Evolutionary conservation across 2,797 vertebrate species (phyloP).

Genomic region (Limosa lapponica): DNA sequence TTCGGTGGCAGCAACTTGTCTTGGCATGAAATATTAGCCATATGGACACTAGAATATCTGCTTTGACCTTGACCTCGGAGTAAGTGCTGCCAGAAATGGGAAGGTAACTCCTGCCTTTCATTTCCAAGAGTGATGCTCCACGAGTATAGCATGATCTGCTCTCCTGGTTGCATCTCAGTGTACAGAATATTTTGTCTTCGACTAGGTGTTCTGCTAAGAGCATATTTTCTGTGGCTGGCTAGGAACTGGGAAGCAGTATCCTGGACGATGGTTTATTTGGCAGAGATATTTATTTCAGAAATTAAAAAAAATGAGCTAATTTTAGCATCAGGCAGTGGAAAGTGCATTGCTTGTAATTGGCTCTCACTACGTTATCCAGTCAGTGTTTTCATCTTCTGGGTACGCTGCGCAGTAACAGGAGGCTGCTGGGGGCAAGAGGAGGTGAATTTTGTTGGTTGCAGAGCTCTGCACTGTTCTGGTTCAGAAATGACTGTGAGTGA

Average conservation of each 20-base stretch:
- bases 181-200: background rate
- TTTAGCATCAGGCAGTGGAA: background rate
- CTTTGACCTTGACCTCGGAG: slow-evolving; percentile 67
- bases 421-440: background rate
- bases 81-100: background rate
- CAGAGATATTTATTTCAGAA: background rate
- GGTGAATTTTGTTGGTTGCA: background rate
- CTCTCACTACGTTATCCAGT: background rate
- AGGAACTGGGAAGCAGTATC: background rate
- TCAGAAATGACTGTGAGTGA: background rate
- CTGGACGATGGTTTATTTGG: background rate
- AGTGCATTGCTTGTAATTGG: background rate
- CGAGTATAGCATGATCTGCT: background rate
- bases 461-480: background rate
- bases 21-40: slow-evolving; percentile 62
- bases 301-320: background rate
- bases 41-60: slow-evolving; percentile 43
- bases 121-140: slow-evolving; percentile 20
- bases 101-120: background rate
- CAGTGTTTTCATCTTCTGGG: background rate
- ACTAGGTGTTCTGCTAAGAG: background rate
- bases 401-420: background rate
- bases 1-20: slow-evolving; percentile 43
- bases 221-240: background rate
- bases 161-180: background rate